phyloP scores from a whole-genome alignment of 2,888 invertebrate genomes.

The Sisyra terminalis region DNA sequence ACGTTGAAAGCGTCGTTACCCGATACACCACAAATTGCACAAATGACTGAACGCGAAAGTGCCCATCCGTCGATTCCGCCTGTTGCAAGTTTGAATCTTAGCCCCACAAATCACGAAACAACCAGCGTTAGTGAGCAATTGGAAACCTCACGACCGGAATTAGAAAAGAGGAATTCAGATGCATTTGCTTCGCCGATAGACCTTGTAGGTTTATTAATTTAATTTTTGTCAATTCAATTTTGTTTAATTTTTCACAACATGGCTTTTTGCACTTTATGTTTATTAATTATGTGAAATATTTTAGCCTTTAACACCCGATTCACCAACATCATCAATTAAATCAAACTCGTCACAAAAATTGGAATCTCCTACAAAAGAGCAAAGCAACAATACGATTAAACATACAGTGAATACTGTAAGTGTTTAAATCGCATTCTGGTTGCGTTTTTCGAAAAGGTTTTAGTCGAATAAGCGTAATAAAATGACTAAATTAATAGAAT shows the following conservation, averaged over 20 bases:
- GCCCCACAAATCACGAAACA: slow-evolving; percentile 17
- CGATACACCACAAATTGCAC: slow-evolving; percentile 76
- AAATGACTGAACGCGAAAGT: slow-evolving; percentile 89
- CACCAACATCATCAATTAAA: slow-evolving; percentile 9
- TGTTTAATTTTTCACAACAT: neutral
- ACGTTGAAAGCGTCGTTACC: slow-evolving; percentile 80
- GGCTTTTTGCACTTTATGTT: too few relatives aligned
- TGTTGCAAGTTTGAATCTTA: slow-evolving; percentile 18
- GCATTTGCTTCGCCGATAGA: slow-evolving; percentile 14
- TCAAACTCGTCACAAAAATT: slow-evolving; percentile 5
- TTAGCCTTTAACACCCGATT: slow-evolving; percentile 8
- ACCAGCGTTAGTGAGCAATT: neutral
- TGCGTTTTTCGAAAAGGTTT: too few relatives aligned
- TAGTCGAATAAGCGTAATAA: too few relatives aligned
- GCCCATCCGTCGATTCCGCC: slow-evolving; percentile 51
- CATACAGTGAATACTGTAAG: slow-evolving; percentile 23
- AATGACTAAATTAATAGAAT: too few relatives aligned
- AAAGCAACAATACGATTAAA: slow-evolving; percentile 13
- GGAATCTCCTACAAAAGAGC: slow-evolving; percentile 6
- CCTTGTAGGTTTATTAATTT: slow-evolving; percentile 4
- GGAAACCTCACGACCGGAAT: neutral
- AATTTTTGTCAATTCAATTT: slow-evolving; percentile 15
- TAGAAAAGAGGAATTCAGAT: neutral
- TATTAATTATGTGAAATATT: slow-evolving; percentile 10
- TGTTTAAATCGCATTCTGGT: slow-evolving; percentile 3